Evolutionary conservation across 2,888 invertebrate species (phyloP).

Genomic region (Phaedon cochleariae): DNA sequence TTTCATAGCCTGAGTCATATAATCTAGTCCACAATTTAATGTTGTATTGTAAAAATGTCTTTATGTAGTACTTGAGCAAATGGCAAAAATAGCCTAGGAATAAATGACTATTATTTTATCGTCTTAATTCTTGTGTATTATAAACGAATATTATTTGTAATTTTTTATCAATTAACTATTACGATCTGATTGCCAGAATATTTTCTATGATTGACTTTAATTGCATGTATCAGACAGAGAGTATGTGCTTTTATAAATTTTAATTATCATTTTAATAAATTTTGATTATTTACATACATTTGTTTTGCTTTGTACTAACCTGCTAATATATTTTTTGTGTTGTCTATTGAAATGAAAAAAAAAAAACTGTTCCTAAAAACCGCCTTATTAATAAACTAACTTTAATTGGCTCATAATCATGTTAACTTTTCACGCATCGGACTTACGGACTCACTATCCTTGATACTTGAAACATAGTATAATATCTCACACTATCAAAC

Average conservation of each 20-base stretch:
- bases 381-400: too few relatives aligned
- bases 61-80: not conserved
- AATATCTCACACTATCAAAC: too few relatives aligned
- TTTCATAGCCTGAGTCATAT: not conserved
- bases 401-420: too few relatives aligned
- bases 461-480: too few relatives aligned
- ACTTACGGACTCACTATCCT: too few relatives aligned
- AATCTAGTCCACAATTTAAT: not conserved
- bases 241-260: not conserved
- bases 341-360: slow-evolving; percentile 7
- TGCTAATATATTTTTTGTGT: not conserved
- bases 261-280: not conserved
- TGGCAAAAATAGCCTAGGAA: not conserved
- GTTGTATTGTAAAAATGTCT: not conserved
- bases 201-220: not conserved
- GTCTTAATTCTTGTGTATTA: too few relatives aligned
- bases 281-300: not conserved
- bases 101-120: too few relatives aligned
- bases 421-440: too few relatives aligned
- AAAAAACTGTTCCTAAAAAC: not conserved
- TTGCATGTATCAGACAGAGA: not conserved
- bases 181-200: not conserved
- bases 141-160: too few relatives aligned
- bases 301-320: slow-evolving; percentile 2
- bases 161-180: not conserved